Percentiles rank a stretch among this genome's conserved stretches.
Conservation (phyloP, 2,888 invertebrate species). For the Drosophila lutescens region DNA sequence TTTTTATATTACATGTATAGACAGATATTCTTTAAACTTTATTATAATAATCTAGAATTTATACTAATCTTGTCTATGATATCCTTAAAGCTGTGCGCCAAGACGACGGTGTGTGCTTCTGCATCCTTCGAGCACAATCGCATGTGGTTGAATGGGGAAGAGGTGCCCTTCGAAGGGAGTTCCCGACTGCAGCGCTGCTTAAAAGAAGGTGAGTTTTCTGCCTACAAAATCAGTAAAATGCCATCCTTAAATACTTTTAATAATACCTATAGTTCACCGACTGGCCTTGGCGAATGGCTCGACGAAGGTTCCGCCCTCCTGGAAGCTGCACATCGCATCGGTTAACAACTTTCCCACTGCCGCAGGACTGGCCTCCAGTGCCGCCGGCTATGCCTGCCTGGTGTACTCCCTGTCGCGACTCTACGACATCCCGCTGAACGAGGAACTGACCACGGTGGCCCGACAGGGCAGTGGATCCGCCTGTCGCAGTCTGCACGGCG, state of each 20-base stretch:
- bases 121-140: slow-evolving; percentile 89
- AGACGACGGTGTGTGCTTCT: slow-evolving; percentile 93
- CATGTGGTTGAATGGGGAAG: slow-evolving; percentile 96
- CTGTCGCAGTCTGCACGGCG: slow-evolving; percentile 96
- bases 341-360: slow-evolving; percentile 99
- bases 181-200: slow-evolving; percentile 91
- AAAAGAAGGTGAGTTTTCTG: slow-evolving; percentile 86
- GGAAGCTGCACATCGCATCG: slow-evolving; percentile 93
- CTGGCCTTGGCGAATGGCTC: slow-evolving; percentile 70
- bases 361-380: slow-evolving; percentile 98
- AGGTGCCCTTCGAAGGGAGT: slow-evolving; percentile 90
- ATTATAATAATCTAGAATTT: too few species aligned
- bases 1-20: too few species aligned
- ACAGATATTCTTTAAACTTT: too few species aligned
- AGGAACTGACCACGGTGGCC: slow-evolving; percentile 92
- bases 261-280: slow-evolving; percentile 68
- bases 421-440: slow-evolving; percentile 89
- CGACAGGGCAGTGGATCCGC: slow-evolving; percentile 97
- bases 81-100: slow-evolving; percentile 90
- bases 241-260: not conserved
- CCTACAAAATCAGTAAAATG: not conserved
- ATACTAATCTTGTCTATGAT: not conserved
- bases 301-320: slow-evolving; percentile 85
- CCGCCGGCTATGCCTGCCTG: slow-evolving; percentile 98
- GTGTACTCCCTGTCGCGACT: slow-evolving; percentile 91